Evolutionary conservation across 92 coral and sea anemone species (phyloP).

Genomic region (Parazoanthus atlanticus): DNA sequence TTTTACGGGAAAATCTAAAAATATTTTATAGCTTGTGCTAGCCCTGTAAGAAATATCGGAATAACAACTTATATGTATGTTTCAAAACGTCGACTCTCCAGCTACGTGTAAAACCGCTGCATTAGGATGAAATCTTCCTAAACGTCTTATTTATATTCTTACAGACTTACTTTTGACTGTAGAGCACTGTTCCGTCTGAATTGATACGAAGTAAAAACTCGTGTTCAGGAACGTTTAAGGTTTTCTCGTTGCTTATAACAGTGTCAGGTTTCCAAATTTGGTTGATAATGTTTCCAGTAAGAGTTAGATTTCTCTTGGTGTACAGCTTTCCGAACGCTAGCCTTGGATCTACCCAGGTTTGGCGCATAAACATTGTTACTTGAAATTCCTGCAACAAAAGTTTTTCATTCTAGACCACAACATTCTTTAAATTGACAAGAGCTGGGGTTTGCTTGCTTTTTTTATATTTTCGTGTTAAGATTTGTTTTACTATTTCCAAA

Average conservation of each 20-base stretch:
- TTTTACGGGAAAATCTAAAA: neutral
- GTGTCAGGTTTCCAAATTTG: conserved; percentile 96
- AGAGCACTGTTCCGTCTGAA: conserved; percentile 49
- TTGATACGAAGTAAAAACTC: conserved; percentile 74
- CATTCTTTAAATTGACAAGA: neutral
- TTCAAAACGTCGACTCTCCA: too few species aligned
- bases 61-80: too few species aligned
- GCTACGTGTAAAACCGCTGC: too few species aligned
- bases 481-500: too few species aligned
- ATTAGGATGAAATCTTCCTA: too few species aligned
- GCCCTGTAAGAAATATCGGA: too few species aligned
- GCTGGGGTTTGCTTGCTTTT: neutral
- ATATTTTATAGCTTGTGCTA: too few species aligned
- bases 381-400: conserved; percentile 70
- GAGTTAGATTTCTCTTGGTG: conserved; percentile 68
- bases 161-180: conserved; percentile 79
- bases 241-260: conserved; percentile 89
- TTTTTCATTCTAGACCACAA: neutral
- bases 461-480: too few species aligned
- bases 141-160: too few species aligned
- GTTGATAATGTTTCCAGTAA: conserved; percentile 80
- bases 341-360: conserved; percentile 82
- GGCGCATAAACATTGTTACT: conserved; percentile 87
- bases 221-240: conserved; percentile 69
- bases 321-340: conserved; percentile 71